Conservation (phyloP, 2,888 invertebrate genomes). For the Zelleria hepariella region DNA sequence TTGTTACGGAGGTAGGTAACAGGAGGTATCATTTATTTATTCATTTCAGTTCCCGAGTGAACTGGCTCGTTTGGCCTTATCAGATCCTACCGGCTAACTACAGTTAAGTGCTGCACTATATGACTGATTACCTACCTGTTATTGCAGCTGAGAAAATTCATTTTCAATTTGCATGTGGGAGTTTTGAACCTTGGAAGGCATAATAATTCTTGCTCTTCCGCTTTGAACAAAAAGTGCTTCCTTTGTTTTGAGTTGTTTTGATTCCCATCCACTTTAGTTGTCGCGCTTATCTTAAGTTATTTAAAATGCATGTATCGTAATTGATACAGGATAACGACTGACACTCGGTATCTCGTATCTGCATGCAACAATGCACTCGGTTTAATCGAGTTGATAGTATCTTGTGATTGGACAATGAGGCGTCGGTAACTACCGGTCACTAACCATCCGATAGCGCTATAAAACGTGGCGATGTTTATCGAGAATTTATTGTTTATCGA, state of each 20-base stretch:
- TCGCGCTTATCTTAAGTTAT: not conserved
- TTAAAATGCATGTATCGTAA: conserved; percentile 2
- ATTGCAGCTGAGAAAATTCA: not conserved
- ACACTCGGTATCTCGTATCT: not conserved
- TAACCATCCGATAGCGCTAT: not conserved
- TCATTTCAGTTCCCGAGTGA: not conserved
- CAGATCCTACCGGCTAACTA: not conserved
- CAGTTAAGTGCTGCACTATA: not conserved
- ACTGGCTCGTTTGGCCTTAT: not conserved
- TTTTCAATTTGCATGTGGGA: not conserved
- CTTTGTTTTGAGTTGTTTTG: not conserved
- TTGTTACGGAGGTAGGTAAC: no score
- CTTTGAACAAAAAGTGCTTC: no score
- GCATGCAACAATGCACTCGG: not conserved
- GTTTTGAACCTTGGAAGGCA: no score
- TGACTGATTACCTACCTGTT: not conserved
- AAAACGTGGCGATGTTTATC: not conserved
- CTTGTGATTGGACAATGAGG: conserved; percentile 25
- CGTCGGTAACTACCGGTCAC: conserved; percentile 15
- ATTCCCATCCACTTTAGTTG: not conserved
- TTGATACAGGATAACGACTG: conserved; percentile 3
- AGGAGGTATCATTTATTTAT: not conserved
- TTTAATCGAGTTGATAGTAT: conserved; percentile 21
- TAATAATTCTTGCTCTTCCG: no score
- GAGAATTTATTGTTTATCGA: not conserved